Base-by-base conservation (phyloP, 2,888 invertebrate genomes). In the Galerucella nymphaeae region DNA sequence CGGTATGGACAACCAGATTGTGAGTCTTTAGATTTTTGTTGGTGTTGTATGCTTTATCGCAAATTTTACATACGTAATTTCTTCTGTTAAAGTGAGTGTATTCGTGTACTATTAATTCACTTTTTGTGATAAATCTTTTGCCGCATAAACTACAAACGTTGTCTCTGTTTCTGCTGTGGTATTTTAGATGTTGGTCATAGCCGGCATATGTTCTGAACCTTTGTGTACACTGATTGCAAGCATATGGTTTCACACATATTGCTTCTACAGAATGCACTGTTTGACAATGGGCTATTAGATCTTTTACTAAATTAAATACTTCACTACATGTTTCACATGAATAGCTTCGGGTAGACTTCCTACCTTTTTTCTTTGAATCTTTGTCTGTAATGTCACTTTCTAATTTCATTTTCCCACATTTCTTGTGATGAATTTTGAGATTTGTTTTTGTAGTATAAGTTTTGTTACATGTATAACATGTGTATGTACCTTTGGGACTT, bases 91-190 rank as follows among this genome's bases (percentile, higher is more conserved):
- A 79, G 73, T 84, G 84, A 16, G 79, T 80, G 59, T 82, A 81
- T 66, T 83, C 83, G 71, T 84, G 84, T 0, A 78, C 80, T 10
- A 75, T 80, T 23, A 84, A 75, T 68, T 84, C 84, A 30, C 79
- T 79, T 73, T 82, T 82, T 1, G 83, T 83, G 50, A 82, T 82
- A 66, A 81, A 84, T 23, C 87, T 86, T 81, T 90, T 90, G 0
- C 84, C 84, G 71, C 84, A 84, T 61, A 78, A 79, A 62, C 80
- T 80, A 66, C 84, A 84, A 41, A 83, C 79, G 58, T 82, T 79
- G 23, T 75, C 75, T 8, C 84, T 77, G 55, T 78, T 78, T 20
- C 80, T 80, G 11, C 78, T 70, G 70, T 84, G 84, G 70, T 83
- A 83, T 62, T 81, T 79, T 63, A 77, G 79, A 70, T 84, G 84